Conservation (phyloP, 1,140 invertebrate species). For the Condylostylus longicornis region DNA sequence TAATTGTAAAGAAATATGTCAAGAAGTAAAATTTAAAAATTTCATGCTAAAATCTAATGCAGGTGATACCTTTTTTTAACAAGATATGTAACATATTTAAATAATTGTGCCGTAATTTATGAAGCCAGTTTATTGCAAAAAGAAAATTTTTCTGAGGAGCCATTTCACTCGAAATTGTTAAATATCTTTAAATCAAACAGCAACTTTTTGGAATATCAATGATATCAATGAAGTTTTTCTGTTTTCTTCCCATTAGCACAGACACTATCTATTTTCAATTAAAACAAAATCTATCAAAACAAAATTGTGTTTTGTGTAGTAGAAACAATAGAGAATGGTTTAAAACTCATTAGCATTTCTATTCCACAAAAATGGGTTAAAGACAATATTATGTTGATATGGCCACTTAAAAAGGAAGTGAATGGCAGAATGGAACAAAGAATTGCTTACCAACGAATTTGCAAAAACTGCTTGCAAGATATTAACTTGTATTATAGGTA, state of each 20-base stretch:
- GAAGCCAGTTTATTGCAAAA: neutral
- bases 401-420: no score
- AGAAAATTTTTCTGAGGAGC: neutral
- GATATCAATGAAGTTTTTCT: neutral
- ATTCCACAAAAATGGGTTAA: neutral
- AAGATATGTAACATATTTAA: neutral
- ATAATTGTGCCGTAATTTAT: neutral
- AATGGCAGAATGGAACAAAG: no score
- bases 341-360: neutral
- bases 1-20: neutral
- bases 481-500: no score
- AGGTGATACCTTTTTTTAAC: neutral
- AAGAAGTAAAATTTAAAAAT: neutral
- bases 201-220: neutral
- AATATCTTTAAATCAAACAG: neutral
- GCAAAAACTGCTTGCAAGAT: no score
- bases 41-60: neutral
- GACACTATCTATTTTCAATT: neutral
- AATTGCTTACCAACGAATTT: no score
- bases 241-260: neutral
- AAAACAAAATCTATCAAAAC: neutral
- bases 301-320: neutral
- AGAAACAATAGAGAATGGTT: neutral
- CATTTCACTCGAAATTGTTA: neutral
- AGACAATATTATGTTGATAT: neutral